Evolutionary conservation across 2,113 vertebrate genomes (phyloP).

Genomic region (Sapajus apella): DNA sequence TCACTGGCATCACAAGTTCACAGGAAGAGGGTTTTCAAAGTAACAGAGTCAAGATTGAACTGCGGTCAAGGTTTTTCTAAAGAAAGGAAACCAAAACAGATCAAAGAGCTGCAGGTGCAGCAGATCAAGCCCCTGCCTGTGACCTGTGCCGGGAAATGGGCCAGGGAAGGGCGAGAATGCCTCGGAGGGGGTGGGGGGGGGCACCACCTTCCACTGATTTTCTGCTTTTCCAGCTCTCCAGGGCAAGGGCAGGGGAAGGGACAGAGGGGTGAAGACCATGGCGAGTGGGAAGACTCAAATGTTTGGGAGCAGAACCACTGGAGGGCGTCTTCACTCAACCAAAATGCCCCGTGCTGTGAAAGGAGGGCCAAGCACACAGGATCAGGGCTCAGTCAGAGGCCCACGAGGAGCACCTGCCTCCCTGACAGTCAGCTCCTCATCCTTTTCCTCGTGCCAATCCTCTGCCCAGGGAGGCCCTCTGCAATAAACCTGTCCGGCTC

Average conservation of each 20-base stretch:
- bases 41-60: background rate
- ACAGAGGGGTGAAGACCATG: background rate
- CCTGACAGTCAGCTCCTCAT: background rate
- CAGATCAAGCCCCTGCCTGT: background rate
- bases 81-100: conserved; percentile 57
- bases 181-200: fast-evolving
- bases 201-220: background rate
- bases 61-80: conserved; percentile 49
- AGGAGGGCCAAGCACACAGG: background rate
- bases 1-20: conserved; percentile 29
- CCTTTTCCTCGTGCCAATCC: background rate
- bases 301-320: background rate
- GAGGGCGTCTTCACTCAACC: background rate
- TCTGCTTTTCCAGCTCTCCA: background rate
- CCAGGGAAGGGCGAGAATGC: background rate
- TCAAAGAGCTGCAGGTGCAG: conserved; percentile 55
- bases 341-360: background rate
- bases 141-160: background rate
- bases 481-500: background rate
- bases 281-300: background rate
- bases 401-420: background rate
- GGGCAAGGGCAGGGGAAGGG: background rate
- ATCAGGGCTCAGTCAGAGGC: background rate
- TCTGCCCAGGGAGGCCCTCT: background rate
- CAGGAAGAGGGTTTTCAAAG: conserved; percentile 67